phyloP scores from a whole-genome alignment of 2,888 invertebrate genomes.

The Lochmaea capreae region DNA sequence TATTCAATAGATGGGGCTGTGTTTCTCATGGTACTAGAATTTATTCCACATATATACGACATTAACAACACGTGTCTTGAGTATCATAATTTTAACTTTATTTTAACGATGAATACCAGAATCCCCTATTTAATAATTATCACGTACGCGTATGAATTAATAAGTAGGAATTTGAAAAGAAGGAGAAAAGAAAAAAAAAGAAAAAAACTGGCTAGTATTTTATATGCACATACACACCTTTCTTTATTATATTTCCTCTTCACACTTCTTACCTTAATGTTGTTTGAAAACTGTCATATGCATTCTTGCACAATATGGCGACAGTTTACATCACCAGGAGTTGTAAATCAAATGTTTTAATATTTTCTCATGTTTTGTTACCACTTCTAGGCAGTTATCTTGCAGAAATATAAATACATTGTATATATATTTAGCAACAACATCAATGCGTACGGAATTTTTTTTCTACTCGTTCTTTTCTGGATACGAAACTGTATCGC shows the following conservation, averaged over 20 bases:
- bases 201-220: conserved; percentile 38
- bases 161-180: conserved; percentile 19
- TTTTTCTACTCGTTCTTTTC: no score
- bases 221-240: conserved; percentile 38
- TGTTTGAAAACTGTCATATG: conserved; percentile 38
- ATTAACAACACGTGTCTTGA: no score
- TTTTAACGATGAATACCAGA: neutral
- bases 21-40: no score
- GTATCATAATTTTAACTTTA: no score
- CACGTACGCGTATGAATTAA: neutral
- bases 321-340: conserved; percentile 26
- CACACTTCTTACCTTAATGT: conserved; percentile 44
- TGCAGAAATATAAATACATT: conserved; percentile 25
- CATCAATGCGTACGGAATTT: conserved; percentile 11
- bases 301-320: conserved; percentile 38
- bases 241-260: conserved; percentile 47
- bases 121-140: neutral
- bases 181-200: conserved; percentile 33
- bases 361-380: conserved; percentile 24
- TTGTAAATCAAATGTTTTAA: conserved; percentile 35
- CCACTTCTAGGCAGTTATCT: conserved; percentile 33
- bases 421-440: conserved; percentile 19
- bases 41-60: no score
- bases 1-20: no score
- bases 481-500: no score